Base-by-base conservation (phyloP, 1,140 invertebrate species). In the Hyles euphorbiae region DNA sequence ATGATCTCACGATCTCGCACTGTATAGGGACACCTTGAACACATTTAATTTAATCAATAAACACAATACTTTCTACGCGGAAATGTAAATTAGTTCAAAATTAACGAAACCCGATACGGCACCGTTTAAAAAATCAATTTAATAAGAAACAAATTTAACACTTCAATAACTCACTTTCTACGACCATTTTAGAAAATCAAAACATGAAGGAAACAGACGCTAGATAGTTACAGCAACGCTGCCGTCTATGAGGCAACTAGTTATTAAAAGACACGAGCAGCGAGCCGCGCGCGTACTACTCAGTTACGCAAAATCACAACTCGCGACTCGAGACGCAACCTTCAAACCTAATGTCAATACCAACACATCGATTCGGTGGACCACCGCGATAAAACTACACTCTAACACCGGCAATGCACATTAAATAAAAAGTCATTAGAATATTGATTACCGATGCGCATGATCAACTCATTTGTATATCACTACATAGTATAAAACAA, bases 261-360 rank as follows among this genome's bases (percentile, higher is more conserved):
- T 57, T 68, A 68, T 65, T 66, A 73, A 73, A 74, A 77, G 69
- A 61, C 70, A 68, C 56, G 60, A 56, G 58, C 36, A 40, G 36
- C 76, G 69, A 71, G 49, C 58, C 54, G 58, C 46, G 60, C 36
- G 8, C 36, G 8, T 5, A 5, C 8, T 40, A 74, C 73, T 76
- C 72, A 79, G 78, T 87, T 86, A 82, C 81, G 81, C 81, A 83
- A 87, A 86, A 83, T 84, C 84, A 87, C 84, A 82, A 85, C 80
- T 77, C 45, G 53, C 53, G 53, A 11, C 5, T 32, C 53, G 53
- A 4, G 34, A 60, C 55, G 70, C 71, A 80, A 77, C 82, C 82
- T 87, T 85, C 83, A 76, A 64, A 69, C 71, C 72, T 78, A 88
- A 88, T 86, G 85, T 88, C 83, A 86, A 88, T 85, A 88, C 70